Percentiles rank a stretch among this genome's conserved stretches.
These are phyloP conservation scores for Nomada ruficornis DNA, from an alignment of 2,888 invertebrate genomes.

Conservation along the genomic window DNA sequence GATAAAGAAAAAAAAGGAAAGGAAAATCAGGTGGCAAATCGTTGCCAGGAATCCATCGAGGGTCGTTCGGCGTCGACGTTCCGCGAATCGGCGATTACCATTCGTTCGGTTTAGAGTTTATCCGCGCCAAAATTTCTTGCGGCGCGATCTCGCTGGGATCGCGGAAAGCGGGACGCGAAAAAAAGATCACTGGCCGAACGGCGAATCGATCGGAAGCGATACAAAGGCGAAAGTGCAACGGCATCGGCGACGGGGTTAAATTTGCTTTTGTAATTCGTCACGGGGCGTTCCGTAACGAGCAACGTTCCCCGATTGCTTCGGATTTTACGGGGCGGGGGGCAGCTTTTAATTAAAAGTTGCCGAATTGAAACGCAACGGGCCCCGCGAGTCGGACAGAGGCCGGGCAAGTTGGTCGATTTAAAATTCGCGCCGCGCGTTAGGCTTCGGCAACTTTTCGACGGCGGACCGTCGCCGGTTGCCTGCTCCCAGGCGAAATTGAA, in stretches of 20 bases:
- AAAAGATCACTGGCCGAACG: background rate
- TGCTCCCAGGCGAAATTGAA: background rate
- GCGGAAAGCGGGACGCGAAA: background rate
- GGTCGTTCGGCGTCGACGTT: background rate
- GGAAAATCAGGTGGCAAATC: slow-evolving; percentile 18
- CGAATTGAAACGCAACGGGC: slow-evolving; percentile 11
- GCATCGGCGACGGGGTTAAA: background rate
- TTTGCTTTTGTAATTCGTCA: slow-evolving; percentile 14
- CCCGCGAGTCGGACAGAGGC: background rate
- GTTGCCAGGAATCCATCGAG: slow-evolving; percentile 15
- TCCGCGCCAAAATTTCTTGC: background rate
- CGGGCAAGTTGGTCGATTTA: slow-evolving; percentile 32
- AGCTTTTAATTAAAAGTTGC: slow-evolving; percentile 47
- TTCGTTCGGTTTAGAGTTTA: background rate
- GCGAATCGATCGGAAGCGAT: background rate
- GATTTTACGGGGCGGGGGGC: slow-evolving; percentile 16
- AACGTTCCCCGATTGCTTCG: slow-evolving; percentile 12
- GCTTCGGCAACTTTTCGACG: background rate
- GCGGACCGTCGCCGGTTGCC: background rate
- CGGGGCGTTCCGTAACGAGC: slow-evolving; percentile 19
- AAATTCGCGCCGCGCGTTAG: slow-evolving; percentile 36
- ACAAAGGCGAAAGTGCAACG: no score
- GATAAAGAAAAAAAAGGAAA: slow-evolving; percentile 14
- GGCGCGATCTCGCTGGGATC: background rate
- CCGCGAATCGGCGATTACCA: background rate